Conservation (phyloP, 2,113 vertebrate species). For the Turnix velox region DNA sequence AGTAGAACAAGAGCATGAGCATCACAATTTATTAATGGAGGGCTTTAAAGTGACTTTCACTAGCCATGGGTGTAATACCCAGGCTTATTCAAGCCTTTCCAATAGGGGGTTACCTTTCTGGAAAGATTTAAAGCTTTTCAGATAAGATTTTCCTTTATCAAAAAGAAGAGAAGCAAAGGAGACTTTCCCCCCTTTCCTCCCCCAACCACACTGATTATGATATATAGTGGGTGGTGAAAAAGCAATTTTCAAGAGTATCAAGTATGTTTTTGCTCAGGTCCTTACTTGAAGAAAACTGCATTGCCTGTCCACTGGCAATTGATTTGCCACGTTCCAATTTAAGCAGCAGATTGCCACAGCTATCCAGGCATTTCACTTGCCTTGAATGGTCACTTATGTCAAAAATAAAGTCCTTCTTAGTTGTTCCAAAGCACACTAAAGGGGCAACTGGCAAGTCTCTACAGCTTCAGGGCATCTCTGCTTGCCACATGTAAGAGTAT, state of each 20-base stretch:
- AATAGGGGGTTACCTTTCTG: neutral
- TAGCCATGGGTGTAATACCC: neutral
- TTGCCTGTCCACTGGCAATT: neutral
- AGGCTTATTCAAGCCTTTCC: conserved; percentile 5
- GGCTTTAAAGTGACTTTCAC: neutral
- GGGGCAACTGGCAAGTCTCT: neutral
- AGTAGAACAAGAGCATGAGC: neutral
- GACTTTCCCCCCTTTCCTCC: neutral
- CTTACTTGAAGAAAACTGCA: neutral
- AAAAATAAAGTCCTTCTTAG: neutral
- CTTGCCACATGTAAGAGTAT: conserved; percentile 18
- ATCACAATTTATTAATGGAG: neutral
- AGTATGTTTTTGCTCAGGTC: neutral
- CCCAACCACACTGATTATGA: neutral
- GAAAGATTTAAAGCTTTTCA: conserved; percentile 22
- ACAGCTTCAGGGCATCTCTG: neutral
- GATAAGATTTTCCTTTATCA: neutral
- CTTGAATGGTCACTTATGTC: neutral
- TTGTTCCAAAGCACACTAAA: neutral
- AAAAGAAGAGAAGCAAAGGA: neutral
- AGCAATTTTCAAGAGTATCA: neutral
- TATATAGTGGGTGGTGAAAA: neutral
- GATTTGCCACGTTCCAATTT: conserved; percentile 16
- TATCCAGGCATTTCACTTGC: neutral
- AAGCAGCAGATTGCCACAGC: conserved; percentile 18